Conservation (phyloP, 1,140 invertebrate species). For the Zaprionus tsacasi region DNA sequence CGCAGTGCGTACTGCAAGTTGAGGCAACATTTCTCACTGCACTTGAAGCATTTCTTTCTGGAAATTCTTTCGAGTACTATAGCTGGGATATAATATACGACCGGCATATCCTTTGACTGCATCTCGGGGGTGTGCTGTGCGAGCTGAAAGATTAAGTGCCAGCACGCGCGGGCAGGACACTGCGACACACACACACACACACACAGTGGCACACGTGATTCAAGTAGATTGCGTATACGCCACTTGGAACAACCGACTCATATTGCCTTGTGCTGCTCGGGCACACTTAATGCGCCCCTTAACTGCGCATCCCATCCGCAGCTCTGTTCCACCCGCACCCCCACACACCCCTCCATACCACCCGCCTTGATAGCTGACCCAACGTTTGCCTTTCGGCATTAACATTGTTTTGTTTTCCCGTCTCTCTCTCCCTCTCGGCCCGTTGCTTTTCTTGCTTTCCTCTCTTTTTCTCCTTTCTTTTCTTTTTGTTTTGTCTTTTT, state of each 20-base stretch:
- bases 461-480: too few species aligned
- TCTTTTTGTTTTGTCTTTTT: background rate
- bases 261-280: slow-evolving; percentile 35
- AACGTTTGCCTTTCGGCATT: slow-evolving; percentile 65
- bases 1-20: background rate
- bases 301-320: slow-evolving; percentile 27
- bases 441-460: background rate
- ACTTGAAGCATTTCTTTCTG: slow-evolving; percentile 18
- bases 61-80: slow-evolving; percentile 8
- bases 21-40: background rate
- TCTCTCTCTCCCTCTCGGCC: background rate
- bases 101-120: slow-evolving; percentile 70
- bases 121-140: slow-evolving; percentile 58
- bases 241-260: slow-evolving; percentile 51
- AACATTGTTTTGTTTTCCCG: slow-evolving; percentile 51
- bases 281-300: slow-evolving; percentile 45
- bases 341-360: background rate
- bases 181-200: slow-evolving; percentile 15
- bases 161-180: slow-evolving; percentile 54
- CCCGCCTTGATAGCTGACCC: slow-evolving; percentile 59
- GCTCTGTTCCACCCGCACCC: too few species aligned
- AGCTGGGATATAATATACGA: slow-evolving; percentile 61
- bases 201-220: slow-evolving; percentile 36
- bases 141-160: slow-evolving; percentile 77
- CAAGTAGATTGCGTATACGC: slow-evolving; percentile 73